Percentiles rank a stretch among this genome's conserved stretches.
These are phyloP conservation scores for Drosophila suboccidentalis DNA, from an alignment of 2,888 invertebrate genomes.

Conservation along the genomic window DNA sequence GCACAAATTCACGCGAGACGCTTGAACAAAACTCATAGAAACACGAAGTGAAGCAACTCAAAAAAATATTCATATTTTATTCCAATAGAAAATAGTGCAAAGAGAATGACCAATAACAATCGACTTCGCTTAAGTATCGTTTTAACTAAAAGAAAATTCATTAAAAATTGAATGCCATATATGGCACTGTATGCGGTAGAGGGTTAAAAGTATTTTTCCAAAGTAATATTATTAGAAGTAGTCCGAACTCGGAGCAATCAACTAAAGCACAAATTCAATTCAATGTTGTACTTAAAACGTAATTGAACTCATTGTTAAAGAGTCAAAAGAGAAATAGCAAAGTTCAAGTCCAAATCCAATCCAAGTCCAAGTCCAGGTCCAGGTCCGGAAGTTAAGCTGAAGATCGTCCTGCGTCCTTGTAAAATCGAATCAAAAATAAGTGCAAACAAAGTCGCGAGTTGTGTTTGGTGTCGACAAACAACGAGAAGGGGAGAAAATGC, in stretches of 20 bases:
- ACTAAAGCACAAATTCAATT: background rate
- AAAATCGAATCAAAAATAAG: conserved; percentile 69
- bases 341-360: conserved; percentile 1
- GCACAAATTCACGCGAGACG: too few relatives aligned
- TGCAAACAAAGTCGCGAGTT: conserved; percentile 71
- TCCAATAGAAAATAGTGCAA: too few relatives aligned
- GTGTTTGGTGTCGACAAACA: conserved; percentile 61
- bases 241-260: background rate
- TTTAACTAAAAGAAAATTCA: too few relatives aligned
- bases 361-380: conserved; percentile 1
- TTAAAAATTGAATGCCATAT: too few relatives aligned
- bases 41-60: too few relatives aligned
- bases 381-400: background rate
- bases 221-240: too few relatives aligned
- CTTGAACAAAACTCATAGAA: too few relatives aligned
- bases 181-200: too few relatives aligned
- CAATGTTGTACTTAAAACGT: background rate
- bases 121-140: too few relatives aligned
- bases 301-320: background rate
- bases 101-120: too few relatives aligned
- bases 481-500: conserved; percentile 39
- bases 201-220: too few relatives aligned
- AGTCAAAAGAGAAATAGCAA: background rate
- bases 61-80: too few relatives aligned
- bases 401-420: conserved; percentile 33